Conservation (phyloP, 2,888 invertebrate genomes). For the Melinaea marsaeus region DNA sequence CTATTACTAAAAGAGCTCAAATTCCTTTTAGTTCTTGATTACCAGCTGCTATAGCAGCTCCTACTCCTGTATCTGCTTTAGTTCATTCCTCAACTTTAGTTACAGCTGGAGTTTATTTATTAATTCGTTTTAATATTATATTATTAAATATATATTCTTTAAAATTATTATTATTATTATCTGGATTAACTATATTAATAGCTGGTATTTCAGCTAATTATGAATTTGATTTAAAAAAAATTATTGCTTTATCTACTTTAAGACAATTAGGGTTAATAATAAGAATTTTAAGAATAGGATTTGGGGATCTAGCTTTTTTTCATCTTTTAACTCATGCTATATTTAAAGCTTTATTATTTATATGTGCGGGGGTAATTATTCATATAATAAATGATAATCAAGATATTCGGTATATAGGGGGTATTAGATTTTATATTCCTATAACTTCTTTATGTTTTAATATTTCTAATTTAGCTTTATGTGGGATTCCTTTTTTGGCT, state of each 20-base stretch:
- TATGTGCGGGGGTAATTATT: constrained; percentile 84
- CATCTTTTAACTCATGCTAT: constrained; percentile 85
- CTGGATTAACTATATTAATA: constrained; percentile 79
- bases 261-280: constrained; percentile 87
- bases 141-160: constrained; percentile 60
- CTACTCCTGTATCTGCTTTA: constrained; percentile 74
- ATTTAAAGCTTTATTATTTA: constrained; percentile 86
- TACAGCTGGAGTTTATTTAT: constrained; percentile 85
- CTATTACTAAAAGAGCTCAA: constrained; percentile 88
- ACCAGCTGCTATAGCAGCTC: constrained; percentile 86
- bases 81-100: constrained; percentile 87
- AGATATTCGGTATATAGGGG: constrained; percentile 82
- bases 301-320: constrained; percentile 80
- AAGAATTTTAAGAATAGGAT: constrained; percentile 78
- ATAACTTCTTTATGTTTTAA: constrained; percentile 75
- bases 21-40: constrained; percentile 88
- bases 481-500: constrained; percentile 81
- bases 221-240: constrained; percentile 85
- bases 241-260: constrained; percentile 87
- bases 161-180: constrained; percentile 74
- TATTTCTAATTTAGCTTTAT: constrained; percentile 79
- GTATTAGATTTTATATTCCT: constrained; percentile 68
- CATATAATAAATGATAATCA: constrained; percentile 80
- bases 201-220: constrained; percentile 79
- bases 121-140: constrained; percentile 82